Evolutionary conservation across 2,113 vertebrate species (phyloP).

Genomic region (Nanorana parkeri): DNA sequence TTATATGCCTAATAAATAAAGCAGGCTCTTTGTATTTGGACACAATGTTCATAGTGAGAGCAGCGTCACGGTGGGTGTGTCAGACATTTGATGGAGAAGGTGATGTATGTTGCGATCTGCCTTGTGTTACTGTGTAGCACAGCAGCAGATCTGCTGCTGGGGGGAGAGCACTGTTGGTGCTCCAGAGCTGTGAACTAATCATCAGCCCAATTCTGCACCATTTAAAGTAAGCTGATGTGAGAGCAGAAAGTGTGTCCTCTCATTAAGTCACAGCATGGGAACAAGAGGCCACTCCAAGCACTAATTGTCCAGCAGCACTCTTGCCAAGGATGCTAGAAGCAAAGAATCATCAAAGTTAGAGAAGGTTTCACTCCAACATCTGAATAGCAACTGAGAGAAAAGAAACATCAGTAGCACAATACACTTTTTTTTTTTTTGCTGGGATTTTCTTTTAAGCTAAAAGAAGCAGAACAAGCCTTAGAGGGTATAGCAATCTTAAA

Average conservation of each 20-base stretch:
- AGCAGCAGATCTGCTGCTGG: conserved; percentile 48
- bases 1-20: conserved; percentile 36
- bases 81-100: conserved; percentile 11
- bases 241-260: conserved; percentile 54
- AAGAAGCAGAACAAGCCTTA: conserved; percentile 40
- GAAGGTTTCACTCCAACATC: not conserved
- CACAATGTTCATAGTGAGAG: conserved; percentile 10
- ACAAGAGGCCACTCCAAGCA: conserved; percentile 51
- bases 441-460: conserved; percentile 36
- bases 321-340: conserved; percentile 48
- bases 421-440: conserved; percentile 20
- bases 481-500: conserved; percentile 13
- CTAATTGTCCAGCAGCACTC: conserved; percentile 54
- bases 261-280: conserved; percentile 54
- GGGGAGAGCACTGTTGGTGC: conserved; percentile 34
- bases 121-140: conserved; percentile 44
- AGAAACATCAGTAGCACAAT: conserved; percentile 22
- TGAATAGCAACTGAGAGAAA: conserved; percentile 1
- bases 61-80: conserved; percentile 49
- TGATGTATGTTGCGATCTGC: conserved; percentile 37
- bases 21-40: conserved; percentile 11
- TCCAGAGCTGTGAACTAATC: conserved; percentile 32
- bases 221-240: conserved; percentile 37
- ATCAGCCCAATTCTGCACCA: conserved; percentile 41
- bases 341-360: conserved; percentile 52